phyloP scores from a whole-genome alignment of 2,888 invertebrate genomes.

The Adineta ricciae region DNA sequence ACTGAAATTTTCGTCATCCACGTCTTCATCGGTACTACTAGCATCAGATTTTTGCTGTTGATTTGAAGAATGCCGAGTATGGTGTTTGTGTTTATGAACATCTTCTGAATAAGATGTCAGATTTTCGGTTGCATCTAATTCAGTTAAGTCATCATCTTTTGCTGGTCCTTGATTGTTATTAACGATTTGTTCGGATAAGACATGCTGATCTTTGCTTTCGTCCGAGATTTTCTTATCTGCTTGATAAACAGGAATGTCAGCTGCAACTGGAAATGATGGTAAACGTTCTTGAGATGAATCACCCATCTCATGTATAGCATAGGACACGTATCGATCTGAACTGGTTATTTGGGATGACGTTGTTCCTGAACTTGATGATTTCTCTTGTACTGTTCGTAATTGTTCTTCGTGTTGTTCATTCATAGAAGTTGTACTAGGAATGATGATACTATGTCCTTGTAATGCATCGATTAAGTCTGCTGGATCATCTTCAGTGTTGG shows the following conservation, averaged over 20 bases:
- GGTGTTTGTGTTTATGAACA: background rate
- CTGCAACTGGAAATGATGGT: background rate
- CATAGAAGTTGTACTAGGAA: background rate
- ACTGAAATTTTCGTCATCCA: slow-evolving; percentile 2
- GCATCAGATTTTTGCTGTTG: background rate
- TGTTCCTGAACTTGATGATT: background rate
- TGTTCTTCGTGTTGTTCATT: background rate
- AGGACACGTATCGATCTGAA: slow-evolving; percentile 17
- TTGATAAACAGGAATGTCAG: background rate
- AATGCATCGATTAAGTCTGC: background rate
- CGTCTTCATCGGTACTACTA: slow-evolving; percentile 6
- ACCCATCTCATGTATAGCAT: slow-evolving; percentile 4
- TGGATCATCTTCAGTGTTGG: background rate
- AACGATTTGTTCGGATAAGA: background rate
- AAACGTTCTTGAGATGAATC: slow-evolving; percentile 14
- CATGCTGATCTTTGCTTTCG: background rate
- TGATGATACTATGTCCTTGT: background rate
- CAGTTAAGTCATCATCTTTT: background rate
- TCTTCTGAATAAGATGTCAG: background rate
- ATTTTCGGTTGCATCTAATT: slow-evolving; percentile 19
- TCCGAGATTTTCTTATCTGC: background rate
- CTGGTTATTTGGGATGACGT: slow-evolving; percentile 3
- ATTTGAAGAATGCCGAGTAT: background rate
- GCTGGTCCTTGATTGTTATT: background rate
- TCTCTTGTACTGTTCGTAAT: background rate